Percentiles rank a stretch among this genome's conserved stretches.
These are phyloP conservation scores for Corythaeola cristata DNA, from an alignment of 2,113 vertebrate species.

Conservation along the genomic window DNA sequence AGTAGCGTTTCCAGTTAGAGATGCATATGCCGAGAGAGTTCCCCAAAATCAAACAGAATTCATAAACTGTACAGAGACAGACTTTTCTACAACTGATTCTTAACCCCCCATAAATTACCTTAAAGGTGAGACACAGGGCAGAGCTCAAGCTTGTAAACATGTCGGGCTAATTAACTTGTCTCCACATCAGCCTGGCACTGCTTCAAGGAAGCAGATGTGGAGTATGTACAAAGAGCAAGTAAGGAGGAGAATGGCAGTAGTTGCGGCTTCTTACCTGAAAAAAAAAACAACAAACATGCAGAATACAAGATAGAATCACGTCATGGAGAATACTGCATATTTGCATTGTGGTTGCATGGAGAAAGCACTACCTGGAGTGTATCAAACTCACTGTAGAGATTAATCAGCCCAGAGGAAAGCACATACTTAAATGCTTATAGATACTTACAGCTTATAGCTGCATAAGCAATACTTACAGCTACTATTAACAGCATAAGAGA, in stretches of 20 bases:
- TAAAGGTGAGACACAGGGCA: background rate
- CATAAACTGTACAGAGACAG: background rate
- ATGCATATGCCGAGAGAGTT: rapidly evolving
- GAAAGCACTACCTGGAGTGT: background rate
- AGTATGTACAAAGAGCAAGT: background rate
- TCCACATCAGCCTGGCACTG: background rate
- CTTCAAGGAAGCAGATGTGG: background rate
- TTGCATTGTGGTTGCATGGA: background rate
- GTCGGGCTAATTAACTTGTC: background rate
- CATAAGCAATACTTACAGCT: background rate
- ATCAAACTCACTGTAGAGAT: background rate
- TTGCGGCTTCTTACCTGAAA: background rate
- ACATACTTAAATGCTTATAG: too few relatives aligned
- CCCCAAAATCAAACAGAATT: background rate
- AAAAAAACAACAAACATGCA: rapidly evolving
- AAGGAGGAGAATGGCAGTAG: background rate
- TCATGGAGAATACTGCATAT: background rate
- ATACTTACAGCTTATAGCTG: too few relatives aligned
- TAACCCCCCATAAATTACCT: background rate
- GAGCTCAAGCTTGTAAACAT: background rate
- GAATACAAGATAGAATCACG: background rate
- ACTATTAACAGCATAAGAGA: background rate
- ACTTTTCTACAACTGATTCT: background rate
- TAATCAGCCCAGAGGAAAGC: background rate
- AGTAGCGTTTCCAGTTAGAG: background rate